Evolutionary conservation across 2,113 vertebrate genomes (phyloP), one percentile per base, ranked within the genome.

Genomic region (Macroglossus sobrinus): DNA sequence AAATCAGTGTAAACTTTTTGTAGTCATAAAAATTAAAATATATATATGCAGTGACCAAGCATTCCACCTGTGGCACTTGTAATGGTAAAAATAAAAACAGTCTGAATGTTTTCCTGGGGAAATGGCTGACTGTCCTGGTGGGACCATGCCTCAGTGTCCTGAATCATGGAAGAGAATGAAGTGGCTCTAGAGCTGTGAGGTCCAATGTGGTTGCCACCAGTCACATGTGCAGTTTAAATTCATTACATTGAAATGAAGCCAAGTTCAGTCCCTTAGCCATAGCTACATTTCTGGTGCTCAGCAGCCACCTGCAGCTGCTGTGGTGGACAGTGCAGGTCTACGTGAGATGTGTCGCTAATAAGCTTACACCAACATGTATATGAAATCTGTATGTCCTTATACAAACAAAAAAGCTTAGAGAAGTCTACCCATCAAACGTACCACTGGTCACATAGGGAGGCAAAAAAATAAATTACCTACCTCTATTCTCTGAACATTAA

Each of bases 141-240:
- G 40, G 8, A 11, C 26, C 21, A 9, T 12, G 38, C 1, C 4
- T 12, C 21, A 12, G 14, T 26, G 3, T 50, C 14, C 1, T 1
- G 18, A 0, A 1, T n/a, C 78, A 14, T 21, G 12, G 21, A n/a
- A 28, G 59, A 84, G 47, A 13, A 22, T 0, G 13, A 38, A 21
- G 63, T 2, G 24, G 35, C 18, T 19, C 15, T 33, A 5, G 38
- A 12, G 53, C 45, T 43, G 30, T 1, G 3, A 38, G 10, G 12
- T 15, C 7, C 24, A 40, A 4, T 6, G 11, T 4, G n/a, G 18
- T 45, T 28, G 84, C 90, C 79, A 50, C 16, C 22, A 30, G 22
- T 30, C 22, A 10, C 5, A 14, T 2, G 22, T 9, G 66, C 6
- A 10, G 14, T 50, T n/a, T 50, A 8, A 38, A 33, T 22, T 75